Evolutionary conservation across 2,113 vertebrate species (phyloP), one percentile per base, ranked within the genome.

Genomic region (Candoia aspera): DNA sequence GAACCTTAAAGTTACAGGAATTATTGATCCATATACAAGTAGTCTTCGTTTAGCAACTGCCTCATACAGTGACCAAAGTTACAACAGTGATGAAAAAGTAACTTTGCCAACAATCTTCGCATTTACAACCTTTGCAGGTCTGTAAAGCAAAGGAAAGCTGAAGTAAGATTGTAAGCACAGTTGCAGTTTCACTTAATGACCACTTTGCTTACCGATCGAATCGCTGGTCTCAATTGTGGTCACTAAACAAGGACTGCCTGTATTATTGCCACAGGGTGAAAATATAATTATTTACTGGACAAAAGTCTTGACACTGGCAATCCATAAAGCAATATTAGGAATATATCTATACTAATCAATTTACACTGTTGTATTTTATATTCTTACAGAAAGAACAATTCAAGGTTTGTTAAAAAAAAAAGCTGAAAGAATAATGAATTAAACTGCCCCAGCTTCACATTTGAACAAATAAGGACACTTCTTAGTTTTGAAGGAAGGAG

Each of bases 381-480:
- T 42, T 89, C 24, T 12, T 90, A 87, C 15, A 19, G 0, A 90
- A 91, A n/a, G 64, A 97, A 90, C 86, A 91, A 73, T 6, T 91
- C 86, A 55, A 94, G 85, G 93, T 53, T 54, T 1, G 90, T 92
- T 93, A 90, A 93, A 17, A 79, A 17, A 94, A 92, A 86, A 88
- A 89, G 4, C 89, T 86, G 84, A 12, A 24, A 29, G 46, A 94
- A 89, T 42, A 2, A 94, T 8, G 84, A 91, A 58, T 21, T 64
- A 86, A 88, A 42, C 42, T 0, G 19, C 87, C 83, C 84, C 91
- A 89, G 26, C 12, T 89, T 24, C 42, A 86, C 88, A 84, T 29
- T 42, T 86, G 53, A 86, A 58, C 19, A 8, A 49, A 42, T 11
- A 57, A 91, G n/a, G 58, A 95, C 60, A 46, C 24, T 83, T 5